Conservation (phyloP, 2,113 vertebrate species). For the Macrotus californicus region DNA sequence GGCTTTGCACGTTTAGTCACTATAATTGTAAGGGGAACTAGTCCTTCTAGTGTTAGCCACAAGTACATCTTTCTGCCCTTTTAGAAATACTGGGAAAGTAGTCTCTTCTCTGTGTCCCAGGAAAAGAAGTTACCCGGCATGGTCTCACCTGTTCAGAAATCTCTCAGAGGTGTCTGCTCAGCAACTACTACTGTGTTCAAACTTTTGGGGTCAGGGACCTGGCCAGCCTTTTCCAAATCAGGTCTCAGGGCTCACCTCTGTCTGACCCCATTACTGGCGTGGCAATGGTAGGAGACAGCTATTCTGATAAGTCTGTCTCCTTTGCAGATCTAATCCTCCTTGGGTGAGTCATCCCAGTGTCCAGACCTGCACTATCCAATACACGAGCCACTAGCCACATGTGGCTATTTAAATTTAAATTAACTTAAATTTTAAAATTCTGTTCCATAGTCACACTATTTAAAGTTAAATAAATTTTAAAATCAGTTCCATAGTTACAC, state of each 20-base stretch:
- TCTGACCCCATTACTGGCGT: constrained; percentile 6
- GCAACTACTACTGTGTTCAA: background rate
- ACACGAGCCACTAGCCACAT: background rate
- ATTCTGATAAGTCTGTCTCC: background rate
- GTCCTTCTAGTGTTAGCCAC: background rate
- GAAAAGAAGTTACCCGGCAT: background rate
- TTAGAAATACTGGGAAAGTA: background rate
- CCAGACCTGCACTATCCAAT: background rate
- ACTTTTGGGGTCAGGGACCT: background rate
- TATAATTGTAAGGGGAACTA: background rate
- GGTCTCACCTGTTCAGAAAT: background rate
- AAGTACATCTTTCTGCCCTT: background rate
- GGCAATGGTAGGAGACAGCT: background rate
- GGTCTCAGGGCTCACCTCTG: background rate
- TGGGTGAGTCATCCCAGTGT: background rate
- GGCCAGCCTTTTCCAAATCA: background rate
- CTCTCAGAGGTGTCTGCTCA: background rate
- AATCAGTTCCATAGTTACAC: background rate
- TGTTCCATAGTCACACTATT: background rate
- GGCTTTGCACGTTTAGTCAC: background rate
- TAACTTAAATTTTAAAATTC: constrained; percentile 1
- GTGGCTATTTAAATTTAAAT: background rate
- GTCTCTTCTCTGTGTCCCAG: background rate
- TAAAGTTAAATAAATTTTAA: constrained; percentile 5
- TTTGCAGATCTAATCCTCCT: background rate